phyloP scores from a whole-genome alignment of 2,888 invertebrate genomes.

The Drosophila testacea region DNA sequence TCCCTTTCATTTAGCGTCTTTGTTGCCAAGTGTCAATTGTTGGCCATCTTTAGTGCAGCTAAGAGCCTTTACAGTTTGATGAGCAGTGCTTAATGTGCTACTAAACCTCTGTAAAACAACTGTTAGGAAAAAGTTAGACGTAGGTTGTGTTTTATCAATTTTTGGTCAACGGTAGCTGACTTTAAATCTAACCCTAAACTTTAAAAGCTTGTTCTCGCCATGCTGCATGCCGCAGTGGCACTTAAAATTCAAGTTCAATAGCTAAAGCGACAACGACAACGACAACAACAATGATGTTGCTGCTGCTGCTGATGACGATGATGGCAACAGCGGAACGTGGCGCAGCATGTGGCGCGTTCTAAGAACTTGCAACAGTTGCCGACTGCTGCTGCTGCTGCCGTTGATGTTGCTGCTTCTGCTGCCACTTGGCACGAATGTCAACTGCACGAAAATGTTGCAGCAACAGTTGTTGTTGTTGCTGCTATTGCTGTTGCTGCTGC shows the following conservation, averaged over 20 bases:
- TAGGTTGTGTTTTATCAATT: slow-evolving; percentile 11
- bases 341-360: slow-evolving; percentile 79
- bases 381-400: slow-evolving; percentile 60
- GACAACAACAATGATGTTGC: slow-evolving; percentile 22
- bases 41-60: neutral
- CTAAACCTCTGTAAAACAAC: neutral
- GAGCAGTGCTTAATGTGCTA: neutral
- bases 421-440: slow-evolving; percentile 79
- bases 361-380: slow-evolving; percentile 79
- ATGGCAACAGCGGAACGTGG: slow-evolving; percentile 68
- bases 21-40: slow-evolving; percentile 10
- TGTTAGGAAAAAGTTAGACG: slow-evolving; percentile 7
- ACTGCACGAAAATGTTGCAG: slow-evolving; percentile 78
- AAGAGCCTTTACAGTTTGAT: slow-evolving; percentile 13
- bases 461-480: slow-evolving; percentile 42
- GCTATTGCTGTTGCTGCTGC: slow-evolving; percentile 39
- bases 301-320: slow-evolving; percentile 36
- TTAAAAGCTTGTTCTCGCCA: slow-evolving; percentile 34
- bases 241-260: slow-evolving; percentile 80
- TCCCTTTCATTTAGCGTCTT: neutral
- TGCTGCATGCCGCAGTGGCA: slow-evolving; percentile 30
- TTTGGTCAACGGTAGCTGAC: slow-evolving; percentile 31
- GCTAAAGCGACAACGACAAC: slow-evolving; percentile 42
- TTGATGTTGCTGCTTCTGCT: slow-evolving; percentile 37
- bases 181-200: slow-evolving; percentile 37